Evolutionary conservation across 2,797 vertebrate genomes (phyloP).

Genomic region (Halcyon leucocephala): DNA sequence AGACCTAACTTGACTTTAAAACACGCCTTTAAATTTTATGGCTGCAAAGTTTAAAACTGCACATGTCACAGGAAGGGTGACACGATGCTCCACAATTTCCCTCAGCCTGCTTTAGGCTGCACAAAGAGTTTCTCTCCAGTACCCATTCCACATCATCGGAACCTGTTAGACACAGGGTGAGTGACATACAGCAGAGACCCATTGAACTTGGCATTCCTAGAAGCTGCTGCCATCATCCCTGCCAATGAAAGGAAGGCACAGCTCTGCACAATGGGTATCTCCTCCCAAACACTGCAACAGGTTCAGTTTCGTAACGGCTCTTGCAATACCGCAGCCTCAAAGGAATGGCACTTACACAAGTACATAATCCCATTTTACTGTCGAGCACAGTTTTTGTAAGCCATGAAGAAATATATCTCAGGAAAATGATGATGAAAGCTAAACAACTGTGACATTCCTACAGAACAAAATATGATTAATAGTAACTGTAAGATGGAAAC

Average conservation of each 20-base stretch:
- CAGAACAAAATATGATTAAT: background rate
- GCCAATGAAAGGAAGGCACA: background rate
- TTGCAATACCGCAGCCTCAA: background rate
- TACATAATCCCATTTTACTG: background rate
- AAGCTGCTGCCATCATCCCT: background rate
- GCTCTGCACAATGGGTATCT: background rate
- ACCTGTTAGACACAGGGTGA: background rate
- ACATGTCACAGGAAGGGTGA: background rate
- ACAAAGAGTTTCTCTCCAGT: background rate
- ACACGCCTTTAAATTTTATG: background rate
- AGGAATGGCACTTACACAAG: background rate
- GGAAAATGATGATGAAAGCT: background rate
- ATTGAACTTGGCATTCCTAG: background rate
- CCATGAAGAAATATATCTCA: background rate
- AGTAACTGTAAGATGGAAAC: background rate
- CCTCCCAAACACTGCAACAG: background rate
- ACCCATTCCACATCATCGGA: background rate
- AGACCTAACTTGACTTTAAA: background rate
- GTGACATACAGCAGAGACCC: background rate
- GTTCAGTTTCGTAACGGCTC: background rate
- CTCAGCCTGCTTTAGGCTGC: background rate
- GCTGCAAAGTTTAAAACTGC: background rate
- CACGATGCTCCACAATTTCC: background rate
- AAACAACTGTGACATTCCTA: background rate
- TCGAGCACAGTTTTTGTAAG: background rate